Conservation (phyloP, 2,113 vertebrate genomes). For the Varanus salvator region DNA sequence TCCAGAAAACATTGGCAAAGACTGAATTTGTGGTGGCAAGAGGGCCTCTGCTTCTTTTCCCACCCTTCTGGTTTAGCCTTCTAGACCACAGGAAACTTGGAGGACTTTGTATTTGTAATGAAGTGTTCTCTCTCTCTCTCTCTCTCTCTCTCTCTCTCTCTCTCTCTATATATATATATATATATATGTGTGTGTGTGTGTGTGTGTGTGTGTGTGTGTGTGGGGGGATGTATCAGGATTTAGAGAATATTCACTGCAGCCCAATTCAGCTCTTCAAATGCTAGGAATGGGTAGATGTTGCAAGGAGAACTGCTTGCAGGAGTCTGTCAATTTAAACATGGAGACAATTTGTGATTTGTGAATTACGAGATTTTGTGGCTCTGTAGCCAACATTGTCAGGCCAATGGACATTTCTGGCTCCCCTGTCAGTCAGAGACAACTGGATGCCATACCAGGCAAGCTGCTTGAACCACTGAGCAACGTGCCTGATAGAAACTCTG, state of each 20-base stretch:
- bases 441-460: constrained; percentile 72
- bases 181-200: no score
- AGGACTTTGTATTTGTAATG: no score
- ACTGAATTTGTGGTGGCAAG: no score
- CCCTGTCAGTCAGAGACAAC: constrained; percentile 67
- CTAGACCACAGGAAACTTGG: no score
- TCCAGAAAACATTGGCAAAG: no score
- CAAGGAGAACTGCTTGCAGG: constrained; percentile 55
- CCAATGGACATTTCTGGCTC: constrained; percentile 68
- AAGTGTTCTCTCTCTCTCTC: no score
- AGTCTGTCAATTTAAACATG: constrained; percentile 67
- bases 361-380: constrained; percentile 68
- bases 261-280: constrained; percentile 42
- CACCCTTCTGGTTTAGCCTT: no score
- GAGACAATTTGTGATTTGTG: constrained; percentile 66
- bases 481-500: constrained; percentile 43
- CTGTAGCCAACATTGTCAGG: constrained; percentile 69
- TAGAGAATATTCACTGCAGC: neutral
- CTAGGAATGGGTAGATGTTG: constrained; percentile 49
- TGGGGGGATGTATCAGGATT: neutral
- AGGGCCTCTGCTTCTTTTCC: no score
- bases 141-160: no score
- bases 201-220: no score
- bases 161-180: no score
- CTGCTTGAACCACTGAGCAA: constrained; percentile 74